Evolutionary conservation across 2,113 vertebrate species (phyloP).

Genomic region (Artemisiospiza belli): DNA sequence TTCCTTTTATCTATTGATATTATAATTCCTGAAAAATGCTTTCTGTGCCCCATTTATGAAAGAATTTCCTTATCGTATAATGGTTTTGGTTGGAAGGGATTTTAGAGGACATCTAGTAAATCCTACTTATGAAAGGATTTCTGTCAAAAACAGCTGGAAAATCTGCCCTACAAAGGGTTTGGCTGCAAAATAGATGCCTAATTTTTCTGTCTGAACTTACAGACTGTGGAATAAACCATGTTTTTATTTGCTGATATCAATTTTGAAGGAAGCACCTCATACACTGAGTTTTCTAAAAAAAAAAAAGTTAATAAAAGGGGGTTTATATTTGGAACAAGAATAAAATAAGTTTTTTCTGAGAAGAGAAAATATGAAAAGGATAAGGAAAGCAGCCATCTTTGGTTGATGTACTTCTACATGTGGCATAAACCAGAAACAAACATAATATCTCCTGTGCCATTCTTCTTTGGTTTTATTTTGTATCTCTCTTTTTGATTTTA

Average conservation of each 20-base stretch:
- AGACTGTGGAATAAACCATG: neutral
- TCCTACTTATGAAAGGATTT: neutral
- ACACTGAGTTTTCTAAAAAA: neutral
- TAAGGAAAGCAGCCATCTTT: neutral
- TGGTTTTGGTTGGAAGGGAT: neutral
- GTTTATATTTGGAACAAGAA: neutral
- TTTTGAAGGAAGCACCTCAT: neutral
- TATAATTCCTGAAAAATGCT: neutral
- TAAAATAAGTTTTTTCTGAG: neutral
- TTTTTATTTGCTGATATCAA: neutral
- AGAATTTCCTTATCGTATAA: neutral
- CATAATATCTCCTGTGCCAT: fast-evolving
- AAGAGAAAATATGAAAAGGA: neutral
- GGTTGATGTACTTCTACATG: neutral
- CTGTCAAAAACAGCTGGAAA: neutral
- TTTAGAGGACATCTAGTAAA: neutral
- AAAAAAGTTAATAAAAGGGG: fast-evolving
- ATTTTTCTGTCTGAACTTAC: neutral
- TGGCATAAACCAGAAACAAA: neutral
- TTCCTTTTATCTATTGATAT: neutral
- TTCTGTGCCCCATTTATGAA: neutral
- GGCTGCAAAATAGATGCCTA: neutral
- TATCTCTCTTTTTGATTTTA: neutral
- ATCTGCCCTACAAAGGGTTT: neutral
- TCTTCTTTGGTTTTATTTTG: neutral